Base-by-base conservation (phyloP, 2,797 vertebrate genomes). In the Bufotes viridis region DNA sequence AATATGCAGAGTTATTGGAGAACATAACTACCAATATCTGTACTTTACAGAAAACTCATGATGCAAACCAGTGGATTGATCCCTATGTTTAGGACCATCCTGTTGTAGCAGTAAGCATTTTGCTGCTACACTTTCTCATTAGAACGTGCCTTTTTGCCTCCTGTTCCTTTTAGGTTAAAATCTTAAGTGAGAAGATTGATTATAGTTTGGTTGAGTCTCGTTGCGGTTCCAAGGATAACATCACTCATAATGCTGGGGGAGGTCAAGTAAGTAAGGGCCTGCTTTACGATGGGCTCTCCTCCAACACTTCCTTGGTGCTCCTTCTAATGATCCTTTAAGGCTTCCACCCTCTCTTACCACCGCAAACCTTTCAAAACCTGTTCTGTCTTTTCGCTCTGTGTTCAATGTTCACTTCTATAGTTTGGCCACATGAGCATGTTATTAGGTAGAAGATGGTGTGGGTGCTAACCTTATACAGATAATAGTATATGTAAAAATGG, bases 141-240 rank as follows among this genome's bases (percentile, higher is more conserved):
- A 55, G 79, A 80, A 74, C 88, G 78, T 53, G 26, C 60, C 93
- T 95, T 93, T 92, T 92, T 94, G 90, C 94, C 87, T 95, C 91
- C 93, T 0, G 94, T 96, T 95, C 95, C 93, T 95, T 96, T 94
- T 95, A 96, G 95, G 95, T 96, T 95, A 96, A 95, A 82, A 96
- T 96, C 94, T 95, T 96, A 96, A 96, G 90, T 95, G 94, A 95
- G 93, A 98, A 97, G 95, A 96, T 96, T 92, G 96, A 98, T 96
- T 97, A 96, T 94, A 98, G 96, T 89, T 96, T 96, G 93, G 91
- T 98, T 94, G 96, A 97, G 85, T 94, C 97, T 91, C 97, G 97
- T 91, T 98, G 97, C 94, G 97, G 97, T 93, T 98, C 97, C 94
- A 95, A 96, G 96, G 96, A 97, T 94, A 98, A 98, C 95, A 93